phyloP scores from a whole-genome alignment of 2,888 invertebrate species.

The Cremastinae sp. region DNA sequence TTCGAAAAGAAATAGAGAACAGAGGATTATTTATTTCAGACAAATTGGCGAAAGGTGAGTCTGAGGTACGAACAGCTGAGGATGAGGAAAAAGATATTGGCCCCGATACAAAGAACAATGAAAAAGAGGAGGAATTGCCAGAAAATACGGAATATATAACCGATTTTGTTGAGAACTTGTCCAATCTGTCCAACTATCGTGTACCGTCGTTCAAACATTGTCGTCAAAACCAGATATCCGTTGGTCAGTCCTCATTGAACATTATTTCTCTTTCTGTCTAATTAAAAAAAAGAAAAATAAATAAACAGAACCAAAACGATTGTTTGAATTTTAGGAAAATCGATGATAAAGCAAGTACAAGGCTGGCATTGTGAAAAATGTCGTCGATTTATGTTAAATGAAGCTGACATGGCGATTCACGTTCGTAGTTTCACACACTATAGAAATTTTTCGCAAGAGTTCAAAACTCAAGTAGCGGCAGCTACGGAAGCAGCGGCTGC shows the following conservation, averaged over 20 bases:
- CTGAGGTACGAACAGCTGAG: constrained; percentile 82
- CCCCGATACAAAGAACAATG: constrained; percentile 76
- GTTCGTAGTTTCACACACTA: constrained; percentile 77
- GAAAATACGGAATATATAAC: constrained; percentile 75
- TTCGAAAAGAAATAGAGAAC: background rate
- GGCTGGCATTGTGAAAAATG: constrained; percentile 79
- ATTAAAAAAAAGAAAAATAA: background rate
- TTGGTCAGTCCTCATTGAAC: constrained; percentile 72
- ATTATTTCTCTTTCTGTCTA: too few species aligned
- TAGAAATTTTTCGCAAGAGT: constrained; percentile 76
- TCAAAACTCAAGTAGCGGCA: constrained; percentile 72
- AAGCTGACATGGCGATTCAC: constrained; percentile 77
- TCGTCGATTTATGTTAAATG: constrained; percentile 76
- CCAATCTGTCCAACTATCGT: constrained; percentile 70
- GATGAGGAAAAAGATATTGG: constrained; percentile 82
- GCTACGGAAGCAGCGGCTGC: constrained; percentile 64
- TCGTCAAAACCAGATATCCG: constrained; percentile 74
- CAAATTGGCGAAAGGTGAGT: constrained; percentile 78
- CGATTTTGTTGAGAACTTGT: constrained; percentile 74
- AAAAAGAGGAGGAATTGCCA: constrained; percentile 74
- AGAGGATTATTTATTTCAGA: constrained; percentile 65
- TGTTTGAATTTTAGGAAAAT: constrained; percentile 69
- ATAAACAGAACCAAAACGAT: background rate
- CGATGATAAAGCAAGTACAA: constrained; percentile 76
- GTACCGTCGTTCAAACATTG: constrained; percentile 77